These are phyloP conservation scores for Tarsius wallacei DNA, from an alignment of 2,797 vertebrate genomes.

Conservation along the genomic window DNA sequence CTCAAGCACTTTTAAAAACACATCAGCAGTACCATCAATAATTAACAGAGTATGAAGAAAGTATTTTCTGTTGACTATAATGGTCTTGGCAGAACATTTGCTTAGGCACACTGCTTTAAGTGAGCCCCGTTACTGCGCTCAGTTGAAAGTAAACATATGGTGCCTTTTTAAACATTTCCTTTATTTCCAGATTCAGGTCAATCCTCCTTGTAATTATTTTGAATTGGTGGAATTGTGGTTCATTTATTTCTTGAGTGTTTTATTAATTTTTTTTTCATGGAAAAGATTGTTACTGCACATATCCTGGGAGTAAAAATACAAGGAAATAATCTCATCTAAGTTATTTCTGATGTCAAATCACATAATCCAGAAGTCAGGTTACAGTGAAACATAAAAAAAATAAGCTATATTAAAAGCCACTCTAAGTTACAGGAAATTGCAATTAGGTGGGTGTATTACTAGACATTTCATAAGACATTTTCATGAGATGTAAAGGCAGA, in stretches of 20 bases:
- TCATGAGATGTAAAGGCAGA: slow-evolving; percentile 72
- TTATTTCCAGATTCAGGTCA: slow-evolving; percentile 60
- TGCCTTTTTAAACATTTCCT: slow-evolving; percentile 55
- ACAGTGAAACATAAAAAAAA: slow-evolving; percentile 78
- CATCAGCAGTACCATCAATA: neutral
- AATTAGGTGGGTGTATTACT: slow-evolving; percentile 76
- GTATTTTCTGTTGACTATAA: neutral
- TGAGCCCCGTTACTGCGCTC: neutral
- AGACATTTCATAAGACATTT: slow-evolving; percentile 82
- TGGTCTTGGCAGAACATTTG: neutral
- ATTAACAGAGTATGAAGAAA: neutral
- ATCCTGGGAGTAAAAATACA: slow-evolving; percentile 79
- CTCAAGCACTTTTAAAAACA: slow-evolving; percentile 1
- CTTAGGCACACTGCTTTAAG: neutral
- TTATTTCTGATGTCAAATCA: slow-evolving; percentile 82
- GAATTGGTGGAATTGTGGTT: slow-evolving; percentile 57
- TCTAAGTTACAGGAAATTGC: slow-evolving; percentile 85
- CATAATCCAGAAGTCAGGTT: slow-evolving; percentile 76
- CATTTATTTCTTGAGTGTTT: slow-evolving; percentile 69
- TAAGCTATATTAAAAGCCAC: slow-evolving; percentile 81
- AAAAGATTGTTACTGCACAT: slow-evolving; percentile 67
- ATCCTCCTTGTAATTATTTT: slow-evolving; percentile 32
- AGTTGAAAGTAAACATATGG: slow-evolving; percentile 31
- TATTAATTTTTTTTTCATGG: slow-evolving; percentile 77
- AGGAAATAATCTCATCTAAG: slow-evolving; percentile 84